Evolutionary conservation across 2,113 vertebrate genomes (phyloP), one percentile per base, ranked within the genome.

Genomic region (Rana temporaria): DNA sequence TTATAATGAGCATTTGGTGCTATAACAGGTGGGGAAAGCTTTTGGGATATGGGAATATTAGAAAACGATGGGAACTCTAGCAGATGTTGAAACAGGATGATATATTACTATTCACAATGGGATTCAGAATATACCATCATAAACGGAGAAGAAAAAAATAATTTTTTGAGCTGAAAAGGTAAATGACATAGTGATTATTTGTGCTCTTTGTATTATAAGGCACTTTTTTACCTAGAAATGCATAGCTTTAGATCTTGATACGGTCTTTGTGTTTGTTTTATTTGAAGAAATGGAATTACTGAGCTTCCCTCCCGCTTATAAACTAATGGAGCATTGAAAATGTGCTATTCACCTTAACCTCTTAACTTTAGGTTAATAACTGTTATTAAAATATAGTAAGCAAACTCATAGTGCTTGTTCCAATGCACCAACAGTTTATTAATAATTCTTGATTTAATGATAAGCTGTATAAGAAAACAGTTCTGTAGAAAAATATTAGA

Each of bases 31-130:
- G 92, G 91, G 89, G 90, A 90, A 91, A 91, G 92, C 94, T 95
- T 95, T 93, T 88, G 91, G 92, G 91, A 94, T 92, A 92, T 92
- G 91, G 86, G 88, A 86, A 92, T 90, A 92, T 91, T 94, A 94
- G 90, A 89, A 93, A 89, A 85, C 90, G 91, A 94, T 80, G 91
- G 90, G 91, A 90, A 90, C 92, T 93, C 88, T 86, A 93, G 91
- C 92, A 95, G 92, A 94, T 95, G 93, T 93, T 95, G 89, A 91
- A 92, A 89, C 91, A 91, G 90, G 91, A 93, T 95, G 93, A 92
- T 94, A 84, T 93, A 94, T 91, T 92, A 87, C 93, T 88, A 84
- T 86, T 92, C 93, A 93, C 90, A 90, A 90, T 92, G 91, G 92
- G 92, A 94, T 93, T 94, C 92, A 93, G 88, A 93, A 91, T 93